Base-by-base conservation (phyloP, 2,888 invertebrate genomes). In the Eristalis tenax region DNA sequence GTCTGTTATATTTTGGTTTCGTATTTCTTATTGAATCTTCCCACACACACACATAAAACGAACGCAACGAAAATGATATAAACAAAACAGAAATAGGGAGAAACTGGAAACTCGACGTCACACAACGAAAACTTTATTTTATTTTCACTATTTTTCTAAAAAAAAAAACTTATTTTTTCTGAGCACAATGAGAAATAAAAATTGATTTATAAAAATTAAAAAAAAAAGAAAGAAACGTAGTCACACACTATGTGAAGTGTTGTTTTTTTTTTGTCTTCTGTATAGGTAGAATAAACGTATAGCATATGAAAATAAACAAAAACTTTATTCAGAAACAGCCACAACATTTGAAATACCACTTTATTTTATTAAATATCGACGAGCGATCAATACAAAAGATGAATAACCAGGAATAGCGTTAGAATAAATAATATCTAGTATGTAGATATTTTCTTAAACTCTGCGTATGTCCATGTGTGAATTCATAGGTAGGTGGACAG, bases 141-240 rank as follows among this genome's bases (percentile, higher is more conserved):
- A 56, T 61, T 56, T 79, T 28, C 18, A 38, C 1, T 75, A 64
- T 70, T 74, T 74, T 74, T 69, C 23, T 57, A 66, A 61, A 74
- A 81, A 59, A 71, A 79, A 69, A 2, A 32, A 32, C 32, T 32
- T 43, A 61, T 22, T 68, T 81, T 64, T 70, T 85, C 57, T 59
- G 43, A 61, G 71, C 81, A 85, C 81, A 74, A 77, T 76, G 32
- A 77, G 73, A 85, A 85, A 77, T 78, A 61, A 78, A 70, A 76
- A 70, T 63, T 59, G 63, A 80, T 66, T 78, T 68, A 11, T 38
- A 70, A 28, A 57, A 73, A 80, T 71, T 57, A 89, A 89, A 90
- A 81, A 64, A 90, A 81, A 64, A 85, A 76, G 71, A 89, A 89
- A 40, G 63, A 71, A 68, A 75, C 80, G 66, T 74, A 61, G 61